Evolutionary conservation across 2,797 vertebrate genomes (phyloP).

Genomic region (Sebastes kiyomatsui): DNA sequence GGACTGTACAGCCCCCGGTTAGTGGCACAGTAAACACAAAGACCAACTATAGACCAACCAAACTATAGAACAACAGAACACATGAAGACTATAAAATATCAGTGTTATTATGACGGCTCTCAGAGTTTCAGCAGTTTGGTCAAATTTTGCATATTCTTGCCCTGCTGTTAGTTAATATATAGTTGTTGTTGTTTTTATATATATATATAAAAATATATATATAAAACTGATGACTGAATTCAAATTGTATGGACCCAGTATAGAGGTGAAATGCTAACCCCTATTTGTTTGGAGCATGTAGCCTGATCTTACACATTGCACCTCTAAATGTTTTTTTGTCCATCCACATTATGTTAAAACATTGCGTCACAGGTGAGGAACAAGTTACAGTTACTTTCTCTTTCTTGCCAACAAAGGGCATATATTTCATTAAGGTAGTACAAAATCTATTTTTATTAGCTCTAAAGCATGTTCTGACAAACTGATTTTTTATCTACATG

Average conservation of each 20-base stretch:
- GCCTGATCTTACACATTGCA: background rate
- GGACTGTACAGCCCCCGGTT: background rate
- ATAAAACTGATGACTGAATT: too few species aligned
- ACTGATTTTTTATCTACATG: background rate
- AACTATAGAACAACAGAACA: rapidly evolving
- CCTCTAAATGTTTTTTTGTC: background rate
- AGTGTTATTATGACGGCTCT: too few species aligned
- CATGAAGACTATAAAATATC: too few species aligned
- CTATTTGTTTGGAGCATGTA: background rate
- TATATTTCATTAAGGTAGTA: background rate
- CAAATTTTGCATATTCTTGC: too few species aligned
- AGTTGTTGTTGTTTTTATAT: too few species aligned
- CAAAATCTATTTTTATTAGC: background rate
- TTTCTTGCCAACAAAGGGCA: background rate
- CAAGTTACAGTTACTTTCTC: background rate
- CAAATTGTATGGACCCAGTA: too few species aligned
- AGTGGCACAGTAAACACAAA: background rate
- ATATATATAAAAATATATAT: too few species aligned
- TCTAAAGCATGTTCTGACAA: background rate
- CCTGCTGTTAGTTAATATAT: too few species aligned
- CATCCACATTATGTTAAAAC: background rate
- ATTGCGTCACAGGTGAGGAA: background rate
- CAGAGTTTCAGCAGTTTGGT: too few species aligned
- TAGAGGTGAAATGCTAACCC: too few species aligned
- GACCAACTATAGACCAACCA: too few species aligned